Conservation (phyloP, 2,888 invertebrate species). For the Spilarctia lutea region DNA sequence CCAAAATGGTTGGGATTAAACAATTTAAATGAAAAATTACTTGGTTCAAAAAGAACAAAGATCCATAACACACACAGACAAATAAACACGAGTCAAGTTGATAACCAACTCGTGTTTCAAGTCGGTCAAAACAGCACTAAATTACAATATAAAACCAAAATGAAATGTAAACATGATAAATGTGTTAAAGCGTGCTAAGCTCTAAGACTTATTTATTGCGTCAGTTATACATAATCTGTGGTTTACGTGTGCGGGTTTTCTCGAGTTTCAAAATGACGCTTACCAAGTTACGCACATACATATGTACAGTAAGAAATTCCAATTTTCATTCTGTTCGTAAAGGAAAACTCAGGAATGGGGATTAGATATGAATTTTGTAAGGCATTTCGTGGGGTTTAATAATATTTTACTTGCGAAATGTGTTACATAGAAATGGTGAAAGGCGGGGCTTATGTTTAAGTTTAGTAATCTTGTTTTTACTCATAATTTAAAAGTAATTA, state of each 20-base stretch:
- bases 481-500: background rate
- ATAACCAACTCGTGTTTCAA: background rate
- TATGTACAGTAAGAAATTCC: background rate
- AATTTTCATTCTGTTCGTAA: constrained; percentile 2
- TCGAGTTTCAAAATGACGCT: constrained; percentile 1
- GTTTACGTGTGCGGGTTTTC: background rate
- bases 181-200: background rate
- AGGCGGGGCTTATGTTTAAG: background rate
- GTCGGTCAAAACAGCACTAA: background rate
- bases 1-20: too few species aligned
- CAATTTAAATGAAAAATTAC: too few species aligned
- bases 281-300: background rate
- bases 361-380: constrained; percentile 2
- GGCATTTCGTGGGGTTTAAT: background rate
- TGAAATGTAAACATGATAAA: background rate
- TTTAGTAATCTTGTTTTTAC: background rate
- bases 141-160: background rate
- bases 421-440: background rate
- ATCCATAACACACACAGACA: too few species aligned
- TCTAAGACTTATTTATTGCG: constrained; percentile 2
- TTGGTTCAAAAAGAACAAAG: too few species aligned
- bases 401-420: background rate
- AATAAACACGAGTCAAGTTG: too few species aligned
- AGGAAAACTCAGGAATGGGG: background rate
- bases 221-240: constrained; percentile 1